phyloP scores from a whole-genome alignment of 2,113 vertebrate species.

The Amblyopsis rosae region DNA sequence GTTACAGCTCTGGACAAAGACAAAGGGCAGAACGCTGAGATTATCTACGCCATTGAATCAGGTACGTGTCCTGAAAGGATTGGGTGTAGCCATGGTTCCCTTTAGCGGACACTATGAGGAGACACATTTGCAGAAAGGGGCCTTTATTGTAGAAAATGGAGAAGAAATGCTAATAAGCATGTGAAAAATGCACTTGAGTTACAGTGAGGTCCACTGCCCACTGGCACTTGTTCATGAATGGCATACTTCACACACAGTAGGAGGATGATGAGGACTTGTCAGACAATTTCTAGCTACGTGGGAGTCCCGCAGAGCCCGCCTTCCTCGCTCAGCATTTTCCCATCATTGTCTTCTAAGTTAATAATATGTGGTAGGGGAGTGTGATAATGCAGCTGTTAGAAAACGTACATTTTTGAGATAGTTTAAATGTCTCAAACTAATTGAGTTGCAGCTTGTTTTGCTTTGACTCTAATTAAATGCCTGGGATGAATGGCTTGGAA shows the following conservation, averaged over 20 bases:
- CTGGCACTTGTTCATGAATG: constrained; percentile 68
- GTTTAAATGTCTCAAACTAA: constrained; percentile 73
- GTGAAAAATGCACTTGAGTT: constrained; percentile 64
- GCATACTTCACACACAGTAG: constrained; percentile 54
- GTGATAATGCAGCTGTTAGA: constrained; percentile 53
- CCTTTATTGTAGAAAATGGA: constrained; percentile 38
- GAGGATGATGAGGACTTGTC: constrained; percentile 60
- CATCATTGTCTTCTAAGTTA: constrained; percentile 72
- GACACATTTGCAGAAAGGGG: constrained; percentile 9
- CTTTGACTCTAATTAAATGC: constrained; percentile 65
- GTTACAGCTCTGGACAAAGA: constrained; percentile 94
- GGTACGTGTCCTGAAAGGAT: constrained; percentile 73
- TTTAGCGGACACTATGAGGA: background rate
- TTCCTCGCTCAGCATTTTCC: constrained; percentile 49
- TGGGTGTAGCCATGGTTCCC: constrained; percentile 4
- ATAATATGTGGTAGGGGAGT: constrained; percentile 68
- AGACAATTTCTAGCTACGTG: constrained; percentile 46
- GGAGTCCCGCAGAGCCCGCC: constrained; percentile 49
- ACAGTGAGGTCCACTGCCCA: constrained; percentile 55
- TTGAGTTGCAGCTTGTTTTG: constrained; percentile 74
- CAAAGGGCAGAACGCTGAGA: constrained; percentile 89
- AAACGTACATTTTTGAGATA: constrained; percentile 80
- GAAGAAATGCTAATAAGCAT: constrained; percentile 25
- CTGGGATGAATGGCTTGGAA: constrained; percentile 41
- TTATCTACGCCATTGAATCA: constrained; percentile 92